Conservation (phyloP, 2,113 vertebrate species). For the Macaca nemestrina region DNA sequence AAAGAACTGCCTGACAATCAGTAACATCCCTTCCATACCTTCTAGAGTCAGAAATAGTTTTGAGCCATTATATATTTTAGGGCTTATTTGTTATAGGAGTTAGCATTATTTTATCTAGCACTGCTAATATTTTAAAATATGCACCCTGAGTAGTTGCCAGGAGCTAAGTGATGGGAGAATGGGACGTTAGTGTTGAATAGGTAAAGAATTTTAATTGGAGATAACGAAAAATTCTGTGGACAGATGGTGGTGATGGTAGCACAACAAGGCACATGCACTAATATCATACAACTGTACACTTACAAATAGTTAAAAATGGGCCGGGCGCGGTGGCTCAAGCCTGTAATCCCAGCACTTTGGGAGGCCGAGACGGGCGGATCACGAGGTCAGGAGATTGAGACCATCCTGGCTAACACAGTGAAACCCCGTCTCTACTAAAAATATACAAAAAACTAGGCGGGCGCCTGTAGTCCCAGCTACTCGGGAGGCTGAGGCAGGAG, state of each 20-base stretch:
- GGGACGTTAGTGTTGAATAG: not conserved
- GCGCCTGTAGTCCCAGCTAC: too few relatives aligned
- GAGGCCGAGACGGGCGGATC: too few relatives aligned
- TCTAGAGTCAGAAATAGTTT: not conserved
- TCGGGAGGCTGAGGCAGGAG: too few relatives aligned
- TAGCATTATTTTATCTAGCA: not conserved
- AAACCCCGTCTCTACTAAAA: too few relatives aligned
- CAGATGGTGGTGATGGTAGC: not conserved
- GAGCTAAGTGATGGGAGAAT: fast-evolving
- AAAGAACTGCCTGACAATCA: not conserved
- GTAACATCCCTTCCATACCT: not conserved
- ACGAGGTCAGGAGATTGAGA: too few relatives aligned
- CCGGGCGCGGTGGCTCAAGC: too few relatives aligned
- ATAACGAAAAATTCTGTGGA: not conserved
- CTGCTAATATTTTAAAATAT: not conserved
- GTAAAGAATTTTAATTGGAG: not conserved
- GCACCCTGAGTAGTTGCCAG: not conserved
- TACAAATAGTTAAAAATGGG: not conserved
- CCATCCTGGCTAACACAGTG: too few relatives aligned
- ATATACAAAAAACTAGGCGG: too few relatives aligned
- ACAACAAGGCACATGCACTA: not conserved
- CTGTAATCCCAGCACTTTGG: too few relatives aligned
- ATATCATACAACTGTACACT: not conserved
- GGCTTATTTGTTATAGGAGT: not conserved
- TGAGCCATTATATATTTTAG: not conserved